A percentile compares a stretch with the other conserved stretches of the same genome.
Conservation (phyloP, 2,888 invertebrate genomes). For the Drosophila nr. fundita region DNA sequence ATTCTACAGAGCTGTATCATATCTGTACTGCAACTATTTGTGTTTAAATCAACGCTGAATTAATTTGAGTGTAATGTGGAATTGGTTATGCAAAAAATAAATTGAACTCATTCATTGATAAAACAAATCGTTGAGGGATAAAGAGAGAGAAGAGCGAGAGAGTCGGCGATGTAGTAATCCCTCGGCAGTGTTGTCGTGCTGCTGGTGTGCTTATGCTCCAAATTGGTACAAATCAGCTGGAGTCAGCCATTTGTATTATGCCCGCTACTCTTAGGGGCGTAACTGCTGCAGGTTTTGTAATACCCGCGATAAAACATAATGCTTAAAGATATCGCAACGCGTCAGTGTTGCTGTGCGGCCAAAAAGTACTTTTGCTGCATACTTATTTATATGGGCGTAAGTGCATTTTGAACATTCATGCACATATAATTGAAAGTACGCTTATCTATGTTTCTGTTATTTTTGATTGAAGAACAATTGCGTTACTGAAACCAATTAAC, state of each 20-base stretch:
- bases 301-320: not conserved
- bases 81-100: conserved; percentile 26
- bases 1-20: conserved; percentile 27
- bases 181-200: conserved; percentile 63
- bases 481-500: conserved; percentile 29
- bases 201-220: conserved; percentile 19
- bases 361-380: not conserved
- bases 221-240: conserved; percentile 40
- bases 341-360: not conserved
- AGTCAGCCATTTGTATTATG: conserved; percentile 14
- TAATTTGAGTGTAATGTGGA: conserved; percentile 12
- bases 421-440: not conserved
- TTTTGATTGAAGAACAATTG: conserved; percentile 26
- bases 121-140: conserved; percentile 29
- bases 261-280: conserved; percentile 3
- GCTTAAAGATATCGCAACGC: not conserved
- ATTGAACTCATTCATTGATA: conserved; percentile 63
- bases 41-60: conserved; percentile 14
- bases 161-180: conserved; percentile 61
- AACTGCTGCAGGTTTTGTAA: conserved; percentile 9
- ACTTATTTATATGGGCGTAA: not conserved
- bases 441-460: conserved; percentile 8
- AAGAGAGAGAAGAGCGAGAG: conserved; percentile 11
- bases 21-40: conserved; percentile 23
- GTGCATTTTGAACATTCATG: not conserved